Conservation (phyloP, 1,140 invertebrate species). For the Rhizoglyphus robini region DNA sequence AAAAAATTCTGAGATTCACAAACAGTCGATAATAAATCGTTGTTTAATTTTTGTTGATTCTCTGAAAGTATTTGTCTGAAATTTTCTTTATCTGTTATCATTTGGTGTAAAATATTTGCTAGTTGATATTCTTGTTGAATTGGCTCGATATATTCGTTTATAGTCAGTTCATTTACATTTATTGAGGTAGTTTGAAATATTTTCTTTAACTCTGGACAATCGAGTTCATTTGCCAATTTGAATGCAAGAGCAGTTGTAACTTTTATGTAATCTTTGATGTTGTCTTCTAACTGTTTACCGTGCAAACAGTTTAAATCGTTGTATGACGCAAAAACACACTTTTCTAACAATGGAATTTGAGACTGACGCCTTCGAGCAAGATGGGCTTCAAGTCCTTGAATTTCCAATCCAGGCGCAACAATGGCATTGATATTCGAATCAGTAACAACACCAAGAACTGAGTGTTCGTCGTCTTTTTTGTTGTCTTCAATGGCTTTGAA, state of each 20-base stretch:
- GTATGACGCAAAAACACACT: constrained; percentile 67
- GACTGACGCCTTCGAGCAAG: constrained; percentile 58
- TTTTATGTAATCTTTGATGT: constrained; percentile 27
- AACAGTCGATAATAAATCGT: constrained; percentile 21
- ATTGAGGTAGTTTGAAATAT: constrained; percentile 16
- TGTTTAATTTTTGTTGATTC: constrained; percentile 10
- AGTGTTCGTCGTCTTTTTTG: background rate
- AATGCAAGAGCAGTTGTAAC: constrained; percentile 27
- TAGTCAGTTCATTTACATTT: constrained; percentile 18
- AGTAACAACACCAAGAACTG: constrained; percentile 15
- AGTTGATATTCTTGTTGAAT: constrained; percentile 18
- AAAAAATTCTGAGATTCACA: constrained; percentile 28
- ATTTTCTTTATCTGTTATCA: constrained; percentile 19
- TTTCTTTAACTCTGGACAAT: background rate
- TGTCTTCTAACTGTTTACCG: constrained; percentile 29
- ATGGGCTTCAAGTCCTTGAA: constrained; percentile 47
- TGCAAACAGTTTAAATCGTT: constrained; percentile 34
- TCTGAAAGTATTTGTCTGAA: constrained; percentile 19
- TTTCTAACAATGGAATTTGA: constrained; percentile 65
- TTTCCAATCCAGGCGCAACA: constrained; percentile 38
- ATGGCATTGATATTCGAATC: constrained; percentile 24
- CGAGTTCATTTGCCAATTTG: constrained; percentile 26
- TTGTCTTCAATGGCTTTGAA: constrained; percentile 14
- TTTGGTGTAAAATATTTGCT: constrained; percentile 13
- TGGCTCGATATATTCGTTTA: constrained; percentile 14